A percentile compares a stretch with the other conserved stretches of the same genome.
Conservation (phyloP, 2,888 invertebrate species). For the Chloroclystis v-ata region DNA sequence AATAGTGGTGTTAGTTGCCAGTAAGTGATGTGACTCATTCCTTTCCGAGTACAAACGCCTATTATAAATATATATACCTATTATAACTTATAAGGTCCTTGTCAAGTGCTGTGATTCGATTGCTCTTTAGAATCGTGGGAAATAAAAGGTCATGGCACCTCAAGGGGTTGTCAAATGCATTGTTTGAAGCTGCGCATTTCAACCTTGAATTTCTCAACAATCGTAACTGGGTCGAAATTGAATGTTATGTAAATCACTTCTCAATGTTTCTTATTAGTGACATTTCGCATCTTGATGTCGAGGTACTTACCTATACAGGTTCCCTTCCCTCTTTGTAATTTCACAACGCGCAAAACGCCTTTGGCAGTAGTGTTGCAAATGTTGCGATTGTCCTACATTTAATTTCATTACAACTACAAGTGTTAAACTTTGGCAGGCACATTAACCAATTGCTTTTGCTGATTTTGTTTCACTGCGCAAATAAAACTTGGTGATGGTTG, state of each 20-base stretch:
- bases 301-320: conserved; percentile 45
- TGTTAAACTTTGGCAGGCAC: neutral
- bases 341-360: conserved; percentile 41
- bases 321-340: conserved; percentile 52
- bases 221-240: conserved; percentile 49
- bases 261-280: conserved; percentile 40
- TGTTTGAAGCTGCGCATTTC: conserved; percentile 27
- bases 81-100: conserved; percentile 19
- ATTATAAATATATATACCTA: too few relatives aligned
- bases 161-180: conserved; percentile 38
- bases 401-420: conserved; percentile 4
- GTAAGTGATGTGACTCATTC: conserved; percentile 18
- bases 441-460: neutral
- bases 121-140: conserved; percentile 35
- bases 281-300: conserved; percentile 60
- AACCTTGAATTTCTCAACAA: conserved; percentile 62
- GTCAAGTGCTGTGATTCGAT: conserved; percentile 26
- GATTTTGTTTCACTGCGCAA: neutral
- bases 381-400: conserved; percentile 33
- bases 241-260: conserved; percentile 58
- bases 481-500: neutral
- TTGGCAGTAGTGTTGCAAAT: conserved; percentile 37
- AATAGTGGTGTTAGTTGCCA: neutral
- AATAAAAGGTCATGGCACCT: conserved; percentile 36
- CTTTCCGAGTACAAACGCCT: conserved; percentile 5